A percentile compares a stretch with the other conserved stretches of the same genome.
phyloP scores from a whole-genome alignment of 1,140 invertebrate species.

The Cotesia chilonis region DNA sequence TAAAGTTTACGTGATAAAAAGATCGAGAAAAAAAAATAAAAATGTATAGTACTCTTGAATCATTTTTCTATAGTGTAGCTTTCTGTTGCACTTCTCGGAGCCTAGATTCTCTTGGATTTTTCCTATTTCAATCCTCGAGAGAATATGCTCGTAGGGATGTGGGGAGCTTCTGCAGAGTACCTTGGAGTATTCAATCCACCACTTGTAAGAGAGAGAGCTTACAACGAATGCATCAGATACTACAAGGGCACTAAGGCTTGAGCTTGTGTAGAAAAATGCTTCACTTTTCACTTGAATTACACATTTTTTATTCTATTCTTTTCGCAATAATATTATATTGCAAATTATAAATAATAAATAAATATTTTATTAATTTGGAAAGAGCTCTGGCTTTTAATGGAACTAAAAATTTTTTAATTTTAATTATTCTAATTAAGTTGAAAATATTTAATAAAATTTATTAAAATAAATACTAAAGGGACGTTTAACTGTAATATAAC shows the following conservation, averaged over 20 bases:
- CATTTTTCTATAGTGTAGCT: background rate
- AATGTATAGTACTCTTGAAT: conserved; percentile 10
- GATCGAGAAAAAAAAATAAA: background rate
- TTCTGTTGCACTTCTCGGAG: conserved; percentile 3
- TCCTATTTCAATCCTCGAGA: conserved; percentile 23
- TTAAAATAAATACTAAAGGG: no score
- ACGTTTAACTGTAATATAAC: no score
- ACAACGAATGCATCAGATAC: conserved; percentile 33
- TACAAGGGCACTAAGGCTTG: background rate
- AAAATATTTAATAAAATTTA: no score
- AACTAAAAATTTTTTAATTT: no score
- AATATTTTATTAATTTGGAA: no score
- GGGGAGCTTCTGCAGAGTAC: conserved; percentile 29
- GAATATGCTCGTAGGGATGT: conserved; percentile 33
- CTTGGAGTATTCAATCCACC: conserved; percentile 36
- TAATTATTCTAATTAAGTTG: no score
- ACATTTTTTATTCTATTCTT: background rate
- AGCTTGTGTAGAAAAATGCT: conserved; percentile 1
- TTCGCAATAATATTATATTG: no score
- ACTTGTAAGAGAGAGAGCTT: conserved; percentile 27
- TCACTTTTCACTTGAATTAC: conserved; percentile 6
- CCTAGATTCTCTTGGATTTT: background rate
- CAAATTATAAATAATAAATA: no score
- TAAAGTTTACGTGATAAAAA: no score
- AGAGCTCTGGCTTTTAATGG: no score